A percentile compares a stretch with the other conserved stretches of the same genome.
Evolutionary conservation across 1,140 invertebrate genomes (phyloP).

Genomic region (Philopotamus ludificatus): DNA sequence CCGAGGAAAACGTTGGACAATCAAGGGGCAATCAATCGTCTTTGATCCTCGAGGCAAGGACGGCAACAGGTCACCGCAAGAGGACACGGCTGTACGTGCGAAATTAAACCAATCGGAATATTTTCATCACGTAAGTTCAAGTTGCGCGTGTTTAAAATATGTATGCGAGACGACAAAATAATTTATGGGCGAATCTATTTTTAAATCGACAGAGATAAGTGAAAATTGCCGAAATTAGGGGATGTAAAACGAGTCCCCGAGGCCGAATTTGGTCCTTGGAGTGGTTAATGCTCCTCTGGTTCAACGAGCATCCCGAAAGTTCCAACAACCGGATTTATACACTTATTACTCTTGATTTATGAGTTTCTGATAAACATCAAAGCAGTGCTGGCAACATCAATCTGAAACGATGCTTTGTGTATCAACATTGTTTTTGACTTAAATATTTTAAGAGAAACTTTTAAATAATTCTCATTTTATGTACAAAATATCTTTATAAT

Average conservation of each 20-base stretch:
- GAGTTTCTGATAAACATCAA: not conserved
- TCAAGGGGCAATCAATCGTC: constrained; percentile 23
- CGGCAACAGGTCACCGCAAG: constrained; percentile 9
- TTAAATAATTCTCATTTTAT: too few relatives aligned
- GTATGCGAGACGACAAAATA: too few relatives aligned
- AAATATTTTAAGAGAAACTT: too few relatives aligned
- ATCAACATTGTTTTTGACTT: not conserved
- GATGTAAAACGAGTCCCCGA: not conserved
- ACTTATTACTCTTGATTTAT: not conserved
- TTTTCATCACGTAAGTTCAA: too few relatives aligned
- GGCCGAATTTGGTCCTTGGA: not conserved
- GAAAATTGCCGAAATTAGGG: not conserved
- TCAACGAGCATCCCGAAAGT: not conserved
- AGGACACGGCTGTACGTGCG: too few relatives aligned
- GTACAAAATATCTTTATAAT: too few relatives aligned
- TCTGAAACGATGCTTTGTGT: not conserved
- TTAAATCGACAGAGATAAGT: not conserved
- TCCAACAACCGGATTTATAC: not conserved
- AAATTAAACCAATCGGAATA: too few relatives aligned
- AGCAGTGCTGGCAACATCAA: not conserved
- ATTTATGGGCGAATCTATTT: too few relatives aligned
- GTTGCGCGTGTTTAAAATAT: too few relatives aligned
- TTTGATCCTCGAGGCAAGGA: not conserved
- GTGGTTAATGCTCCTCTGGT: not conserved
- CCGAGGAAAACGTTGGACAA: constrained; percentile 6